These are phyloP conservation scores for Amyelois transitella DNA, from an alignment of 1,140 invertebrate species.

Conservation along the genomic window DNA sequence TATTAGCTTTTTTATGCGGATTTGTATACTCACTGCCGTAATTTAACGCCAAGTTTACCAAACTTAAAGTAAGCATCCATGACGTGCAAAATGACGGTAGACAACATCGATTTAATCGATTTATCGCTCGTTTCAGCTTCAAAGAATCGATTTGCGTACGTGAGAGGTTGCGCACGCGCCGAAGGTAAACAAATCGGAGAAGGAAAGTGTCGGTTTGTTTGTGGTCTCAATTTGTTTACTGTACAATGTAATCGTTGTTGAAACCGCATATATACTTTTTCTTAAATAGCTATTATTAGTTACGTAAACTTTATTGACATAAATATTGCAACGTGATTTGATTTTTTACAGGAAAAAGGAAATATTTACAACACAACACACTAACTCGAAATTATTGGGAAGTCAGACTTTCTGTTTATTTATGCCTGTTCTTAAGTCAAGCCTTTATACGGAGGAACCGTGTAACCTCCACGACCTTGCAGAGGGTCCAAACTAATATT, in stretches of 20 bases:
- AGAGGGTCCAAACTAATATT: too few relatives aligned
- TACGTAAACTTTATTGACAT: too few relatives aligned
- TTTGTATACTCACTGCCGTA: neutral
- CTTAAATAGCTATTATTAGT: neutral
- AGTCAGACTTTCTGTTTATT: too few relatives aligned
- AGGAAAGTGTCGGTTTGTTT: neutral
- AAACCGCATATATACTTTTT: neutral
- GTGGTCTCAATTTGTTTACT: neutral
- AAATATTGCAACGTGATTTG: too few relatives aligned
- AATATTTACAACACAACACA: too few relatives aligned
- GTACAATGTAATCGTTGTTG: neutral
- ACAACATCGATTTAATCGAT: neutral
- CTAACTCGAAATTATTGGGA: too few relatives aligned
- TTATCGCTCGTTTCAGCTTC: neutral
- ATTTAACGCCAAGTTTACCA: neutral
- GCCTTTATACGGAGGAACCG: too few relatives aligned
- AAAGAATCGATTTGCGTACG: neutral
- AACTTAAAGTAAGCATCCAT: neutral
- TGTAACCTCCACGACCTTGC: too few relatives aligned
- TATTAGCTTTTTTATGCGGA: neutral
- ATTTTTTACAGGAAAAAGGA: too few relatives aligned
- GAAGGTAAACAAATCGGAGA: neutral
- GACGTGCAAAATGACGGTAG: neutral
- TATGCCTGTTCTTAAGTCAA: too few relatives aligned
- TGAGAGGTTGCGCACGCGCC: neutral